phyloP scores from a whole-genome alignment of 2,888 invertebrate species.

The Metacarcinus magister region DNA sequence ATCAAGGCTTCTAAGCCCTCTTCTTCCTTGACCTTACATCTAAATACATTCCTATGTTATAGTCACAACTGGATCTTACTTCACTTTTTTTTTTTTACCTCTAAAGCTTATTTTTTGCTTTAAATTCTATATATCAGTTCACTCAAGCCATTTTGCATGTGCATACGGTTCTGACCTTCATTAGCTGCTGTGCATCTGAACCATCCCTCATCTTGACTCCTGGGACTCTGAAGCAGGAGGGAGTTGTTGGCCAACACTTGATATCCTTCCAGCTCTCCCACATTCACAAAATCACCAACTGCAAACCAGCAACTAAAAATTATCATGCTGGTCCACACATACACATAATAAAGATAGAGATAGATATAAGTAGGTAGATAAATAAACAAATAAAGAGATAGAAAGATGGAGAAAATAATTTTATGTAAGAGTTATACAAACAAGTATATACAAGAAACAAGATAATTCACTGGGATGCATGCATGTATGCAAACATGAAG shows the following conservation, averaged over 20 bases:
- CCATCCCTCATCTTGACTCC: constrained; percentile 85
- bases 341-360: background rate
- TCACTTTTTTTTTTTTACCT: too few relatives aligned
- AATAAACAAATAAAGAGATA: background rate
- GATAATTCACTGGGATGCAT: too few relatives aligned
- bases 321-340: background rate
- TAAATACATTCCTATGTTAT: too few relatives aligned
- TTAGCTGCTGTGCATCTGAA: constrained; percentile 86
- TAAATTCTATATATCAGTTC: background rate
- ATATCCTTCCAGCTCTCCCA: constrained; percentile 66
- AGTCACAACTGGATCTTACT: too few relatives aligned
- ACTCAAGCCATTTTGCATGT: background rate
- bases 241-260: constrained; percentile 85
- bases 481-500: too few relatives aligned
- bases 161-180: constrained; percentile 84
- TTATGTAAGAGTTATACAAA: background rate
- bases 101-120: background rate
- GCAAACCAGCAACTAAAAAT: background rate
- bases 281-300: constrained; percentile 79
- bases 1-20: background rate
- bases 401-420: background rate
- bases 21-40: background rate
- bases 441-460: background rate
- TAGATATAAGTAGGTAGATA: background rate
- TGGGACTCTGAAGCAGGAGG: constrained; percentile 84